These are phyloP conservation scores for Daboia siamensis DNA, from an alignment of 2,113 vertebrate species.

Conservation along the genomic window DNA sequence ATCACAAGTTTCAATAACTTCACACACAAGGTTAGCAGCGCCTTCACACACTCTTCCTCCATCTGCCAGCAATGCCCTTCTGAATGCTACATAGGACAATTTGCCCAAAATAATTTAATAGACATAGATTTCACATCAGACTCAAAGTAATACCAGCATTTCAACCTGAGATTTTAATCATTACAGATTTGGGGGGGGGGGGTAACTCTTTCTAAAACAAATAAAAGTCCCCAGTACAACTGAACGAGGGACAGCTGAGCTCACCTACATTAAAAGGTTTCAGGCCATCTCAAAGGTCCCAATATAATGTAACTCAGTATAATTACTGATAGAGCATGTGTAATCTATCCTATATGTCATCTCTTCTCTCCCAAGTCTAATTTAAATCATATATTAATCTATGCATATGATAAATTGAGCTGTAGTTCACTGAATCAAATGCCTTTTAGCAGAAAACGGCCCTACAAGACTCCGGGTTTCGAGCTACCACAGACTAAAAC, in stretches of 20 bases:
- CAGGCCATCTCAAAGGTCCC: not conserved
- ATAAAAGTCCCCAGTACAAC: not conserved
- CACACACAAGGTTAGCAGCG: not conserved
- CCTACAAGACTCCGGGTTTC: not conserved
- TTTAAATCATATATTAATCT: not conserved
- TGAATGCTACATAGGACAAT: not conserved
- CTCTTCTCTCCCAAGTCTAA: not conserved
- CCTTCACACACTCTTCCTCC: not conserved
- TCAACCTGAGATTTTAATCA: not conserved
- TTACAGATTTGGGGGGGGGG: not conserved
- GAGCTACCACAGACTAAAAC: not conserved
- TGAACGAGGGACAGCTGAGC: not conserved
- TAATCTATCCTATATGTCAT: not conserved
- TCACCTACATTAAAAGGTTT: not conserved
- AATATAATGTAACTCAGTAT: not conserved
- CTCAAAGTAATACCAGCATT: not conserved
- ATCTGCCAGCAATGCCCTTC: not conserved
- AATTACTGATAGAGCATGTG: not conserved
- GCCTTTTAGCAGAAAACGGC: not conserved
- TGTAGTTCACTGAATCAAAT: not conserved
- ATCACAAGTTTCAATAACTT: not conserved
- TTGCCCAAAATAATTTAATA: not conserved
- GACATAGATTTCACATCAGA: not conserved
- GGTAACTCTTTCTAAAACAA: not conserved
- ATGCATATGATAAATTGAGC: not conserved